Evolutionary conservation across 2,113 vertebrate genomes (phyloP), one percentile per base, ranked within the genome.

Genomic region (Elachura formosa): DNA sequence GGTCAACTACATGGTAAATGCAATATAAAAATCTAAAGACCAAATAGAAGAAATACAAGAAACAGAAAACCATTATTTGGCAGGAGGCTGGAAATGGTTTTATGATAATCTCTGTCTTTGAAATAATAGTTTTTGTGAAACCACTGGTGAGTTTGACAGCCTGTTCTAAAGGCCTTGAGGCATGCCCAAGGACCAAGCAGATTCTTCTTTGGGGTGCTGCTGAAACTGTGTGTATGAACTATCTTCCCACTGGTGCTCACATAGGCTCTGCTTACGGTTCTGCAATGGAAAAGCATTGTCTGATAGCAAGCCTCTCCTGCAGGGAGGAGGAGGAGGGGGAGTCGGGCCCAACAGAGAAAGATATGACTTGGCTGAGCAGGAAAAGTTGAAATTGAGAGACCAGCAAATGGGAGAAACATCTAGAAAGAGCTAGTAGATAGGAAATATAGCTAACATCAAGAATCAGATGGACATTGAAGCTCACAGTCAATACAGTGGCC

Each of bases 261-360:
- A 0, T 21, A 33, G 24, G 12, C 12, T 76, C 13, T 72, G 29
- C 43, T 85, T 3, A 1, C 20, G 33, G 33, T 64, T 6, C 12
- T 41, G 46, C 1, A 3, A 19, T 12, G 14, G 21, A n/a, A 18
- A 26, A 33, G 8, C 0, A 0, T 51, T 14, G 5, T 46, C 56
- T 1, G 1, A 75, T 46, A 5, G 31, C 25, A 58, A 45, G 11
- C 3, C n/a, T 79, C 28, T 48, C 6, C 17, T 52, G 5, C 2
- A 17, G 11, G 13, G 29, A 40, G 36, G 13, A 54, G 12, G 8
- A 34, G 7, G 6, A 41, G 11, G 25, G 14, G 54, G 2, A 59
- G 5, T 38, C 58, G 38, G n/a, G 19, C 29, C 38, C 14, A 3
- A 12, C 3, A 31, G 17, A 46, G 29, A 20, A 86, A 76, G 36